A percentile compares a stretch with the other conserved stretches of the same genome.
Evolutionary conservation across 1,140 invertebrate genomes (phyloP).

Genomic region (Bombus waltoni): DNA sequence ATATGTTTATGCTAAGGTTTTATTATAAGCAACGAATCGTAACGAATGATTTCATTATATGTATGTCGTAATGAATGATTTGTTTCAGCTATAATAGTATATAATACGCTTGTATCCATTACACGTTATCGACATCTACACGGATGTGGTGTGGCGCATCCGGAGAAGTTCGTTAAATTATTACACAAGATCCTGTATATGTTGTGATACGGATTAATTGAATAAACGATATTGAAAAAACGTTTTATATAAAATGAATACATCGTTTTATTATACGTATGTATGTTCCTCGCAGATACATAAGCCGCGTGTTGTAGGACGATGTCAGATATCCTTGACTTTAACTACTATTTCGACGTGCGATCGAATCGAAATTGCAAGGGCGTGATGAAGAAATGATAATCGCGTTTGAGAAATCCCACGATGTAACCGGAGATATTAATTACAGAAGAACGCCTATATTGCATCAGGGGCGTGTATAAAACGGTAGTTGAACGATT

Average conservation of each 20-base stretch:
- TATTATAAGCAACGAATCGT: not conserved
- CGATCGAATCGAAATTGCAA: too few species aligned
- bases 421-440: too few species aligned
- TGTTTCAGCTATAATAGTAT: not conserved
- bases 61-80: not conserved
- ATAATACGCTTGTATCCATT: not conserved
- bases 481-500: too few species aligned
- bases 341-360: too few species aligned
- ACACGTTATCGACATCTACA: constrained; percentile 23
- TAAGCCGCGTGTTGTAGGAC: not conserved
- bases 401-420: too few species aligned
- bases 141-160: constrained; percentile 38
- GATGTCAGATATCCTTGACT: not conserved
- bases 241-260: not conserved
- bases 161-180: constrained; percentile 20
- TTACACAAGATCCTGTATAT: not conserved
- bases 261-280: not conserved
- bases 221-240: not conserved
- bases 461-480: too few species aligned
- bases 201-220: not conserved
- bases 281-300: not conserved
- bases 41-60: not conserved
- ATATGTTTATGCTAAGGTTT: not conserved
- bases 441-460: too few species aligned
- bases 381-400: too few species aligned